Evolutionary conservation across 2,113 vertebrate genomes (phyloP), one percentile per base, ranked within the genome.

Genomic region (Stigmatopora argus): DNA sequence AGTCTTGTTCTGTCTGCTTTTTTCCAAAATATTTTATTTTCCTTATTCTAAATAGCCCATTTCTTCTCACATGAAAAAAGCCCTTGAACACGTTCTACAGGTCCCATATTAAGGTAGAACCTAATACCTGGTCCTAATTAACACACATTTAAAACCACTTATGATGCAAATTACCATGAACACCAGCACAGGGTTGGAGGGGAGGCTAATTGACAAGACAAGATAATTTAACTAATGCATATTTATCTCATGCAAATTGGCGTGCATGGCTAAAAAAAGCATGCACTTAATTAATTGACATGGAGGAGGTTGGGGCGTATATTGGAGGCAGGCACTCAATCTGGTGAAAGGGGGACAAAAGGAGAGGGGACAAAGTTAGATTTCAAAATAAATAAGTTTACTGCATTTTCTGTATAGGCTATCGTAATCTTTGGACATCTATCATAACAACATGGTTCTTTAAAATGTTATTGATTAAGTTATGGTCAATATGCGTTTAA

Each of bases 211-310:
- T 55, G 72, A 82, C 83, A 84, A 84, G 84, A 85, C 78, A 81
- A 89, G 85, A 88, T 86, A 76, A 87, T 85, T 86, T 61, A 2
- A 71, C 87, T 89, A 83, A 90, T 90, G 89, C 90, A 92, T 91
- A 92, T 90, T 90, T 91, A 91, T 91, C 86, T 89, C 83, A 90
- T 92, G 89, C 88, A 90, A 90, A 90, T 92, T 90, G 89, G 65
- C 78, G 69, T 83, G 81, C 87, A 81, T 71, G 84, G 86, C 85
- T 77, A 86, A 90, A 89, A 90, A 90, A 88, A 81, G 84, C 81
- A 61, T 72, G 73, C 85, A 89, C 85, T 86, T 90, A 88, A 91
- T 92, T 90, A 91, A 92, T 90, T 90, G 86, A 90, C 89, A 90
- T 61, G 80, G 81, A 81, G 85, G 83, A 71, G 70, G 82, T 47